These are phyloP conservation scores for Synanthedon formicaeformis DNA, from an alignment of 2,888 invertebrate genomes.

Conservation along the genomic window DNA sequence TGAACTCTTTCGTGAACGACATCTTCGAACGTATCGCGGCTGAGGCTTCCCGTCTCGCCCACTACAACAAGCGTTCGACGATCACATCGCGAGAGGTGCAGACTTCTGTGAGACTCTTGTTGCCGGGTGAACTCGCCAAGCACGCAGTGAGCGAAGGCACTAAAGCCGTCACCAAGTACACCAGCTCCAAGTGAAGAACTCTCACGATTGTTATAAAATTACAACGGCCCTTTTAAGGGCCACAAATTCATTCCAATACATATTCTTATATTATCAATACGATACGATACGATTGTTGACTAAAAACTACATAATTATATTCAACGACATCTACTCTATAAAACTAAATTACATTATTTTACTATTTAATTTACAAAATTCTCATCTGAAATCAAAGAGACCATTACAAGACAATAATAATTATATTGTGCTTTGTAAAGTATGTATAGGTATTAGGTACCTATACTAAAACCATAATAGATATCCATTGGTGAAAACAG, in stretches of 20 bases:
- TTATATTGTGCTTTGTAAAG: no score
- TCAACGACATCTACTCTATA: no score
- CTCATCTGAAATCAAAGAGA: no score
- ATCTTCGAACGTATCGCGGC: slow-evolving; percentile 78
- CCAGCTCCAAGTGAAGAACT: slow-evolving; percentile 36
- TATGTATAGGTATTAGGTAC: no score
- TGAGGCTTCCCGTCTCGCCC: slow-evolving; percentile 73
- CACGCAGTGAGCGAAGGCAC: slow-evolving; percentile 77
- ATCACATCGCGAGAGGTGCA: slow-evolving; percentile 78
- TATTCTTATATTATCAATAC: no score
- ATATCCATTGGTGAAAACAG: no score
- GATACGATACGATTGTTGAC: no score
- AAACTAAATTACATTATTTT: not conserved
- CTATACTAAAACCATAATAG: no score
- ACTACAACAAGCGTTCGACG: slow-evolving; percentile 75
- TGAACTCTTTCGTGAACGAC: slow-evolving; percentile 80
- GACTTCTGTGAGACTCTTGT: slow-evolving; percentile 74
- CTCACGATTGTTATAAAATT: no score
- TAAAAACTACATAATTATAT: no score
- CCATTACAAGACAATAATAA: no score
- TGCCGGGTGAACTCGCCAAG: slow-evolving; percentile 78
- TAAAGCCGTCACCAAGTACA: slow-evolving; percentile 74
- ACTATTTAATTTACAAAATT: not conserved
- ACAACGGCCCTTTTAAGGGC: slow-evolving; percentile 8
- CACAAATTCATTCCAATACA: slow-evolving; percentile 5